phyloP scores from a whole-genome alignment of 2,888 invertebrate species.

The Chouioia cunea region DNA sequence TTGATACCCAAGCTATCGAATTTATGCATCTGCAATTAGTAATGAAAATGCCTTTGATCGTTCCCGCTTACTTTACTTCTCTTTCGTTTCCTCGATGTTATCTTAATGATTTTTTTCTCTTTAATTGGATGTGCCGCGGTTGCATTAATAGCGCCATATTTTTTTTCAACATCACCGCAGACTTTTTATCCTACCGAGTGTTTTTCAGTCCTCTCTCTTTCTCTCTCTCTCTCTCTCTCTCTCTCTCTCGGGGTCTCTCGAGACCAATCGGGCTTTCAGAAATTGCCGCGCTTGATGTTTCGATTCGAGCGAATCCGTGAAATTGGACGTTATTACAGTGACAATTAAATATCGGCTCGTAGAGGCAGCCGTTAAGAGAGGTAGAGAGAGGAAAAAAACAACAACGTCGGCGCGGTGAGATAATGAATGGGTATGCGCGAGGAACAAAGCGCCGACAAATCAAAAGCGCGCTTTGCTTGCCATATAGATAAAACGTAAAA shows the following conservation, averaged over 20 bases:
- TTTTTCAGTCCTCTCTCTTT: slow-evolving; percentile 11
- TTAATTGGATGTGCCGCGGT: slow-evolving; percentile 31
- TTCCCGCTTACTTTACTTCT: too few relatives aligned
- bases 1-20: background rate
- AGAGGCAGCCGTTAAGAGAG: slow-evolving; percentile 1
- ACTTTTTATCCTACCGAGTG: background rate
- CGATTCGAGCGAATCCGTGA: background rate
- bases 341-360: background rate
- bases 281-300: background rate
- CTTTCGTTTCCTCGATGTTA: slow-evolving; percentile 9
- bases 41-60: slow-evolving; percentile 2
- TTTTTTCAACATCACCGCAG: background rate
- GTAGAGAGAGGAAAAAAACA: background rate
- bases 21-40: background rate
- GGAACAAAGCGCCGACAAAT: slow-evolving; percentile 28
- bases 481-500: background rate
- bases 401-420: slow-evolving; percentile 14
- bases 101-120: slow-evolving; percentile 37
- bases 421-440: slow-evolving; percentile 20
- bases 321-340: background rate
- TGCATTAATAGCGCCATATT: slow-evolving; percentile 15
- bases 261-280: too few relatives aligned
- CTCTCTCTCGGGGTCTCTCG: background rate
- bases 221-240: background rate
- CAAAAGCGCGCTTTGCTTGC: slow-evolving; percentile 8